A percentile compares a stretch with the other conserved stretches of the same genome.
Conservation (phyloP, 2,888 invertebrate species). For the Metalampra italica region DNA sequence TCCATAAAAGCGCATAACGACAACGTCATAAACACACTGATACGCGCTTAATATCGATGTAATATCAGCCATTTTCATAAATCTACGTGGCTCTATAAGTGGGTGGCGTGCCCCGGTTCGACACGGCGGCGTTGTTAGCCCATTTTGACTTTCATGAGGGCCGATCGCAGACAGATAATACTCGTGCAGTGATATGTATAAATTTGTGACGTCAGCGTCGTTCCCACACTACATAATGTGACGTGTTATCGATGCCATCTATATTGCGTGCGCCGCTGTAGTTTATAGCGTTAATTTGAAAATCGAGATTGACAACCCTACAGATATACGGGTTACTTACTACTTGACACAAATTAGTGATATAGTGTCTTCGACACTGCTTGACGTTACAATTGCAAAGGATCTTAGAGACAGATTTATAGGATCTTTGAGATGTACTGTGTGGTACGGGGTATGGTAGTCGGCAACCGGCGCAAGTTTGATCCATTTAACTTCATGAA, state of each 20-base stretch:
- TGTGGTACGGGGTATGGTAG: too few species aligned
- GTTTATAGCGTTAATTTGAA: constrained; percentile 23
- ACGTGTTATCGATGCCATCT: constrained; percentile 34
- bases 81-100: constrained; percentile 32
- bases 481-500: too few species aligned
- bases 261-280: constrained; percentile 30
- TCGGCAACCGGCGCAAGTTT: too few species aligned
- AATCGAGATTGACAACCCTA: constrained; percentile 24
- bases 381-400: too few species aligned
- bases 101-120: constrained; percentile 30
- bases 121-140: constrained; percentile 24
- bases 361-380: too few species aligned
- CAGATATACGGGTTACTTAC: too few species aligned
- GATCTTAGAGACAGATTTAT: too few species aligned
- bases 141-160: constrained; percentile 48
- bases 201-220: constrained; percentile 30
- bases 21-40: background rate
- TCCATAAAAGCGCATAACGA: too few species aligned
- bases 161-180: constrained; percentile 45
- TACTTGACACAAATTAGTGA: too few species aligned
- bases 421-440: too few species aligned
- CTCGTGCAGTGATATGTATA: constrained; percentile 18
- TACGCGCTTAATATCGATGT: constrained; percentile 9
- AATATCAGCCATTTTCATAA: constrained; percentile 28
- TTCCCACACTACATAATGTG: constrained; percentile 40